Conservation (phyloP, 2,113 vertebrate species). For the Hiodon tergisus region DNA sequence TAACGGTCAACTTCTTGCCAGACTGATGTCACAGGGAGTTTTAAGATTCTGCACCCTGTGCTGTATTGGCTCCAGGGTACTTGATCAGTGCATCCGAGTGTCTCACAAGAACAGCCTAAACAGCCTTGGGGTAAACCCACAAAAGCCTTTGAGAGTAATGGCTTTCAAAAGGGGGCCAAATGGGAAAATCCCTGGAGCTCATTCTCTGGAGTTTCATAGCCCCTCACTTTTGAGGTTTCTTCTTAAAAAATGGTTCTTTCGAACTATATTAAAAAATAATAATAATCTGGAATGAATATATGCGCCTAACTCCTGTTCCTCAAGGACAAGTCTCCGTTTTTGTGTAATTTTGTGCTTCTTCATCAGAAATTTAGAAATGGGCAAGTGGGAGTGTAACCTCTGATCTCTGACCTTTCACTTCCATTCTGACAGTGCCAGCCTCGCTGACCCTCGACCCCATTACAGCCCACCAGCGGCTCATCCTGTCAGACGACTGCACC, state of each 20-base stretch:
- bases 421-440: conserved; percentile 71
- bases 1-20: too few species aligned
- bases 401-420: not conserved
- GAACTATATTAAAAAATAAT: too few species aligned
- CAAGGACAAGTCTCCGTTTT: too few species aligned
- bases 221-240: not conserved
- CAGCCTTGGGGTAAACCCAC: not conserved
- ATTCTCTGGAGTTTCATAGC: not conserved
- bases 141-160: not conserved
- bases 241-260: not conserved
- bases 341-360: too few species aligned
- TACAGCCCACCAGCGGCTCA: conserved; percentile 93
- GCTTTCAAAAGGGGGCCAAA: not conserved
- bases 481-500: conserved; percentile 95
- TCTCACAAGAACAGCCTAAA: conserved; percentile 4
- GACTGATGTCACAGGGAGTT: too few species aligned
- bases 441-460: conserved; percentile 86
- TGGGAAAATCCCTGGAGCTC: not conserved
- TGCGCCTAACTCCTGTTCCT: too few species aligned
- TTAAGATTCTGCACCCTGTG: not conserved
- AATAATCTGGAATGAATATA: too few species aligned
- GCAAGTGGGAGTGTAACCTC: too few species aligned
- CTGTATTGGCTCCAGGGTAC: not conserved
- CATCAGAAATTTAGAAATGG: too few species aligned
- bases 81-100: conserved; percentile 23